These are phyloP conservation scores for zebrafish (Danio rerio) DNA, from an alignment of 2,113 vertebrate species.

Conservation along the genomic window GRCz12tu NC_133187.1:26251501-26252000, in stretches of 20 bases:
- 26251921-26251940: not conserved
- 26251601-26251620: conserved; percentile 17
- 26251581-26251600: not conserved
- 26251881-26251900: conserved; percentile 1
- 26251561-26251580: not conserved
- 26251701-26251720: conserved; percentile 2
- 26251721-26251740: conserved; percentile 7
- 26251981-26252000: not conserved
- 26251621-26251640: not conserved
- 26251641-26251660: conserved; percentile 5
- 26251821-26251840: not conserved
- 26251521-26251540: not conserved
- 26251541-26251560: not conserved
- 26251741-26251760: conserved; percentile 23
- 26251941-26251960: not conserved
- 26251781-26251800: not conserved
- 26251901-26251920: conserved; percentile 16
- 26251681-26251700: not conserved
- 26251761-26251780: conserved; percentile 15
- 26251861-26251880: conserved; percentile 11
- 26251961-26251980: not conserved
- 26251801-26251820: not conserved
- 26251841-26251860: not conserved
- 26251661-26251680: conserved; percentile 18
- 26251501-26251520: not conserved